These are phyloP conservation scores for Papilio dardanus DNA, from an alignment of 1,140 invertebrate genomes.

Conservation along the genomic window DNA sequence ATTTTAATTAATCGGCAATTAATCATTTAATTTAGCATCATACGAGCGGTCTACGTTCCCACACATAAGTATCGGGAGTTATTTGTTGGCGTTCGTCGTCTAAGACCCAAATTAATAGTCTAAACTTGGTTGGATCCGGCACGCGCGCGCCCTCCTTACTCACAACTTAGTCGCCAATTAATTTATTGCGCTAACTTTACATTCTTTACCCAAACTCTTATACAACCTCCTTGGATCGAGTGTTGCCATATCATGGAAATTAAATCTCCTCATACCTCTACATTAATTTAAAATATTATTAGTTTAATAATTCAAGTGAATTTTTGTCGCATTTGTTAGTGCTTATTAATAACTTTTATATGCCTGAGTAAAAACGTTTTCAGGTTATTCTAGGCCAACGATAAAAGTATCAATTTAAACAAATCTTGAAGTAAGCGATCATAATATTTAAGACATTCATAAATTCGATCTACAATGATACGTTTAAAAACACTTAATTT, in stretches of 20 bases:
- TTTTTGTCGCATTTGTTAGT: too few relatives aligned
- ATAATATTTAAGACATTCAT: neutral
- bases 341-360: too few relatives aligned
- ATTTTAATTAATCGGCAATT: conserved; percentile 1
- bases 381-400: neutral
- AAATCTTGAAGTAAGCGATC: neutral
- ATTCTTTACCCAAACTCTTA: conserved; percentile 72
- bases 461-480: neutral
- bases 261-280: neutral
- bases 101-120: conserved; percentile 80
- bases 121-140: conserved; percentile 71
- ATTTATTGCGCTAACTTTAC: conserved; percentile 77
- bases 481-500: neutral
- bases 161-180: conserved; percentile 75
- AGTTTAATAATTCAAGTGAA: too few relatives aligned
- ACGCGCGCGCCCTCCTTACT: conserved; percentile 56
- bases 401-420: neutral
- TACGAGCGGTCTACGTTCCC: conserved; percentile 34
- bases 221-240: conserved; percentile 49
- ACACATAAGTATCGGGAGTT: conserved; percentile 57
- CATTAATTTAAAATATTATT: neutral
- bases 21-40: conserved; percentile 8
- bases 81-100: conserved; percentile 64
- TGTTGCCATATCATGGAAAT: conserved; percentile 45
- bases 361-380: neutral